phyloP scores from a whole-genome alignment of 2,113 vertebrate species.

The Chlorodrepanis virens region DNA sequence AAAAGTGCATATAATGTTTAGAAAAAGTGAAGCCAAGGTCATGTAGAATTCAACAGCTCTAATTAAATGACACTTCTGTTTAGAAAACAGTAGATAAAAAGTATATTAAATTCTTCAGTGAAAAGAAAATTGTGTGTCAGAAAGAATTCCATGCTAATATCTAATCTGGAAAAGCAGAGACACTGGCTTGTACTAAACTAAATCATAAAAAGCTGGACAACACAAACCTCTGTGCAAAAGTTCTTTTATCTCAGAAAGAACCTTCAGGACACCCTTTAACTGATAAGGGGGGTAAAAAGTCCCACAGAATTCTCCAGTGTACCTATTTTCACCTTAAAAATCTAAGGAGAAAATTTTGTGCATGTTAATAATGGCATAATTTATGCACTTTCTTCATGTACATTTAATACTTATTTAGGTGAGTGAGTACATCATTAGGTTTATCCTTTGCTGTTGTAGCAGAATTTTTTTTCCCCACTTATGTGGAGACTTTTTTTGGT shows the following conservation, averaged over 20 bases:
- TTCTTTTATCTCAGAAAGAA: neutral
- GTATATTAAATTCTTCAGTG: neutral
- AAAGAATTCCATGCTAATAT: neutral
- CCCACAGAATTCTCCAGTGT: neutral
- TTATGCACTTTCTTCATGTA: neutral
- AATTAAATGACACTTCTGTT: neutral
- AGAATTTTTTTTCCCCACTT: neutral
- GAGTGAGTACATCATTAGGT: neutral
- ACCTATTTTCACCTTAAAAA: neutral
- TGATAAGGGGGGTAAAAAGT: rapidly evolving
- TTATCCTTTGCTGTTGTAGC: too few species aligned
- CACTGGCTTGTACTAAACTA: neutral
- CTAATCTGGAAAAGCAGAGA: neutral
- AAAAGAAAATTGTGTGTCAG: neutral
- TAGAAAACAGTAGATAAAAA: neutral
- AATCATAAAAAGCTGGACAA: neutral
- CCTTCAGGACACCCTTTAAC: neutral
- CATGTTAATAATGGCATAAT: neutral
- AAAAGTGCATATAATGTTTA: neutral
- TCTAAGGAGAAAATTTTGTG: neutral
- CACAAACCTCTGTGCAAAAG: neutral
- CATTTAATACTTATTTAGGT: neutral
- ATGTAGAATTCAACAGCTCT: neutral
- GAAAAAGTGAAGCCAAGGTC: neutral
- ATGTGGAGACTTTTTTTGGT: rapidly evolving